phyloP scores from a whole-genome alignment of 1,140 invertebrate species.

The Zaprionus tsacasi region DNA sequence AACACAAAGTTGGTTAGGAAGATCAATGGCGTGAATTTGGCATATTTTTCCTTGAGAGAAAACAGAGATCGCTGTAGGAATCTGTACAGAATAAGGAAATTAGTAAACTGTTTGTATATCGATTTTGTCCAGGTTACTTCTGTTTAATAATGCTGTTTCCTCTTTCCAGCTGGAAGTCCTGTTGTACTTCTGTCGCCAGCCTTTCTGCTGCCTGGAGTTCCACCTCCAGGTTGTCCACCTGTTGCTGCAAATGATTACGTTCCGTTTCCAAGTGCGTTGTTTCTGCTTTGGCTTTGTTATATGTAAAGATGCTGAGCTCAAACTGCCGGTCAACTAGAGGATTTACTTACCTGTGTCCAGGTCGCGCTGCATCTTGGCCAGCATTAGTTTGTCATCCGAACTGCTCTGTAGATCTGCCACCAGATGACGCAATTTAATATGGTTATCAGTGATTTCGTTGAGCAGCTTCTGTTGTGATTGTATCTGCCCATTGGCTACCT shows the following conservation, averaged over 20 bases:
- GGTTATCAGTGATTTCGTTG: constrained; percentile 81
- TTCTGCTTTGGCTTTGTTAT: constrained; percentile 65
- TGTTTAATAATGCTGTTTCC: constrained; percentile 67
- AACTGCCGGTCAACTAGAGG: no score
- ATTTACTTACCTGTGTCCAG: constrained; percentile 63
- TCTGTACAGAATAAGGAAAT: constrained; percentile 30
- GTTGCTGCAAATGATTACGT: constrained; percentile 54
- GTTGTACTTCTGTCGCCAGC: constrained; percentile 34
- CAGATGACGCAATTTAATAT: constrained; percentile 77
- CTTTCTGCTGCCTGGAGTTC: constrained; percentile 50
- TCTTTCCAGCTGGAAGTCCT: constrained; percentile 71
- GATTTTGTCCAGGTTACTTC: constrained; percentile 44
- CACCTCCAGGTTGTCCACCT: constrained; percentile 33
- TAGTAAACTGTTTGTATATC: background rate
- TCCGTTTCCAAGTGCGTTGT: constrained; percentile 57
- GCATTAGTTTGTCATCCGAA: constrained; percentile 72
- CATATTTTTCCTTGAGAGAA: constrained; percentile 76
- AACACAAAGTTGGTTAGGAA: constrained; percentile 82
- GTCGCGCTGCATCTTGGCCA: constrained; percentile 78
- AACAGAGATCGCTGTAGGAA: constrained; percentile 76
- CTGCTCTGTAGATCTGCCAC: constrained; percentile 81
- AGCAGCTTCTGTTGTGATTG: constrained; percentile 76
- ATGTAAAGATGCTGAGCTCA: background rate
- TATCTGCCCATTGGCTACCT: constrained; percentile 84
- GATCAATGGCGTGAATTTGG: constrained; percentile 81